Percentiles rank a stretch among this genome's conserved stretches.
phyloP scores from a whole-genome alignment of 1,140 invertebrate genomes.

The Rhopalosiphum maidis region DNA sequence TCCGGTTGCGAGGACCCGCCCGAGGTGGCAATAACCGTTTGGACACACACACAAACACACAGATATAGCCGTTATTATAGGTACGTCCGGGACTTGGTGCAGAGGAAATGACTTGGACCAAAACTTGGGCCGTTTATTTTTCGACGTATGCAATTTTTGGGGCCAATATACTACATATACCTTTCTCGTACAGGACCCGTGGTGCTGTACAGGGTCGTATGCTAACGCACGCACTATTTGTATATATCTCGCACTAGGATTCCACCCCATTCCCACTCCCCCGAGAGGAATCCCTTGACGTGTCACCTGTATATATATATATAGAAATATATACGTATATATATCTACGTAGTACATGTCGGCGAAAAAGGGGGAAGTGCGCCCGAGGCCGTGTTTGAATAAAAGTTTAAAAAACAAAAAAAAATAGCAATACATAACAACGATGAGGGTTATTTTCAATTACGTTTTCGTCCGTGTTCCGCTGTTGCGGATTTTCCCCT shows the following conservation, averaged over 20 bases:
- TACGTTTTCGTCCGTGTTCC: not conserved
- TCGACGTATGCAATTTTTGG: not conserved
- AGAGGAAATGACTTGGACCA: not conserved
- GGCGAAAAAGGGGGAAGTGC: not conserved
- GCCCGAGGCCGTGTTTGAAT: not conserved
- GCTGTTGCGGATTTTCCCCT: not conserved
- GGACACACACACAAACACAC: not conserved
- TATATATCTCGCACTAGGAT: not conserved
- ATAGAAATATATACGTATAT: no score
- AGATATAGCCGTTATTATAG: not conserved
- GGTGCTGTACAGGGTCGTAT: no score
- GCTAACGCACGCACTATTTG: not conserved
- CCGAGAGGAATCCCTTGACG: not conserved
- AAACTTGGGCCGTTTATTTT: not conserved
- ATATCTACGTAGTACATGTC: no score
- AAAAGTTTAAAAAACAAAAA: conserved; percentile 18
- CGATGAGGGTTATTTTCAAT: not conserved
- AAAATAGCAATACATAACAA: conserved; percentile 13
- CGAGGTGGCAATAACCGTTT: not conserved
- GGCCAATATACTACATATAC: not conserved
- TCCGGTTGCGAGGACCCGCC: not conserved
- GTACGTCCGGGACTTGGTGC: not conserved
- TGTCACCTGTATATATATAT: not conserved
- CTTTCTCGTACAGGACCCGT: not conserved
- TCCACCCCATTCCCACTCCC: not conserved